A percentile compares a stretch with the other conserved stretches of the same genome.
Conservation (phyloP, 2,797 vertebrate species). For the Myotis vivesi region DNA sequence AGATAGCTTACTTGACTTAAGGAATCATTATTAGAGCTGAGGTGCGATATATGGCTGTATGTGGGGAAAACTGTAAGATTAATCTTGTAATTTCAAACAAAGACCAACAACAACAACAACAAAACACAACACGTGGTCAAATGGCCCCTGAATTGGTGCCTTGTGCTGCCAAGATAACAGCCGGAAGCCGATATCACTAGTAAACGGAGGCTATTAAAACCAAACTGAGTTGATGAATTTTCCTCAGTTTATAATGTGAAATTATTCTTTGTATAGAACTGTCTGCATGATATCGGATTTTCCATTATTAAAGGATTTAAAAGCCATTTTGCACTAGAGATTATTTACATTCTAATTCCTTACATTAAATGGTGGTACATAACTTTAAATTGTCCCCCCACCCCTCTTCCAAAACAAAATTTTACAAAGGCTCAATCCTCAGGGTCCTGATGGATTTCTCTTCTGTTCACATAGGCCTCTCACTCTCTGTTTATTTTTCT, state of each 20-base stretch:
- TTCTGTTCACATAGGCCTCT: neutral
- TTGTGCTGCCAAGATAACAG: conserved; percentile 42
- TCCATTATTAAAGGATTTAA: conserved; percentile 77
- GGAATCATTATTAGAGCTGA: conserved; percentile 49
- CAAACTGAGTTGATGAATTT: conserved; percentile 65
- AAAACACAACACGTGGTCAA: neutral
- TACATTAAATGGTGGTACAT: neutral
- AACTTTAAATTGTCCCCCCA: neutral
- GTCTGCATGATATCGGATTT: conserved; percentile 66
- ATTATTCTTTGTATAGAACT: conserved; percentile 65
- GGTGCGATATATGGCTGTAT: neutral
- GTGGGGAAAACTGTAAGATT: conserved; percentile 42
- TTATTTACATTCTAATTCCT: conserved; percentile 68
- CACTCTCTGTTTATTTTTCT: neutral
- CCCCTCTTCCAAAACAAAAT: neutral
- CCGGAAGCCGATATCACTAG: conserved; percentile 29
- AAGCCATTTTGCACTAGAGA: conserved; percentile 58
- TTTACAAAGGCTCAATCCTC: neutral
- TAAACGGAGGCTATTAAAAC: conserved; percentile 59
- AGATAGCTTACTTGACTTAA: conserved; percentile 46
- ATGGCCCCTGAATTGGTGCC: conserved; percentile 13
- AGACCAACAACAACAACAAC: neutral
- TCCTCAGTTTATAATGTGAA: conserved; percentile 62
- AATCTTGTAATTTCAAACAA: conserved; percentile 55
- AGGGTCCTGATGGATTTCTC: neutral